These are phyloP conservation scores for Glossophaga mutica DNA, from an alignment of 2,797 vertebrate species.

Conservation along the genomic window DNA sequence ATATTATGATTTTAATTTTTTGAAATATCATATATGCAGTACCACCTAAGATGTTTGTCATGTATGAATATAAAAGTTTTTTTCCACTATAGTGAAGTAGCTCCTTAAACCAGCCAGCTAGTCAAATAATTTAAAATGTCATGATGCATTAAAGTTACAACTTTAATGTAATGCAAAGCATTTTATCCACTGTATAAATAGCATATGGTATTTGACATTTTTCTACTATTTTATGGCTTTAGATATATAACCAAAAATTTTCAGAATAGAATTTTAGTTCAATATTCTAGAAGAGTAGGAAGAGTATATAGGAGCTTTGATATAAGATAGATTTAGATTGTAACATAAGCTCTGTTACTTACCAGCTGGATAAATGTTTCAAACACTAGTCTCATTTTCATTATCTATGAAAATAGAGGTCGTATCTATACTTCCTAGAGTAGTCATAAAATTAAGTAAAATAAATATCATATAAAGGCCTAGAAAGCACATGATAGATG, in stretches of 20 bases:
- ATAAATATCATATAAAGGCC: not conserved
- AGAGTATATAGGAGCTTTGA: not conserved
- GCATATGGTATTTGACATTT: conserved; percentile 46
- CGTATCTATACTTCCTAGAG: not conserved
- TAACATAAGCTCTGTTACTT: not conserved
- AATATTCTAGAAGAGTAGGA: not conserved
- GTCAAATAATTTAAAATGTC: conserved; percentile 62
- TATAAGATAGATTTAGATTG: not conserved
- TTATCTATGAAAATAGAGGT: not conserved
- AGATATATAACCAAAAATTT: conserved; percentile 20
- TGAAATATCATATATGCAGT: not conserved
- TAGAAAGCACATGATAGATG: not conserved
- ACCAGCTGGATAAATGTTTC: not conserved
- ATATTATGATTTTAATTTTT: conserved; percentile 33
- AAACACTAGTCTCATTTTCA: not conserved
- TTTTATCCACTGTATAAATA: conserved; percentile 60
- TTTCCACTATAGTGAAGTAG: not conserved
- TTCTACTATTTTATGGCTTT: not conserved
- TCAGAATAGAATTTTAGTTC: conserved; percentile 34
- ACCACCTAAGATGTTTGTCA: not conserved
- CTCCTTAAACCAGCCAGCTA: conserved; percentile 8
- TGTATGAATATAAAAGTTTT: not conserved
- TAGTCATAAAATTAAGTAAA: not conserved
- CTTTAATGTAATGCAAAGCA: conserved; percentile 53
- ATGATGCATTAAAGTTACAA: conserved; percentile 43